These are phyloP conservation scores for Sebastiscus tertius DNA, from an alignment of 2,797 vertebrate species.

Conservation along the genomic window DNA sequence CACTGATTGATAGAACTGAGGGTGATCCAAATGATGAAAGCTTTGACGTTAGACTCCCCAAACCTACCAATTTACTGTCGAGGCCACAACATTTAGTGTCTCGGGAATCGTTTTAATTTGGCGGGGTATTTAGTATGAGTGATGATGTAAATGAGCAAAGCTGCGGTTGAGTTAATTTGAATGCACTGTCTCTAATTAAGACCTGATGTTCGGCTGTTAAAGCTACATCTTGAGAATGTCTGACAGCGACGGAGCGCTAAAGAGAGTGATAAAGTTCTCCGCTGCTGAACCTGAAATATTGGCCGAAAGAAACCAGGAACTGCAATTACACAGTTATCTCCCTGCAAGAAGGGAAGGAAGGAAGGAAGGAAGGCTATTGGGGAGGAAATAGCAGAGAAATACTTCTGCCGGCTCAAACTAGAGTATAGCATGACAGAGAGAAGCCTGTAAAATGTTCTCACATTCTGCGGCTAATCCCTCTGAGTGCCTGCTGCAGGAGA, in stretches of 20 bases:
- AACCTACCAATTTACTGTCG: neutral
- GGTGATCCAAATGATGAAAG: neutral
- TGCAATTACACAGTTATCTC: neutral
- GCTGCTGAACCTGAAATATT: conserved; percentile 2
- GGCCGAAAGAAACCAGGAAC: neutral
- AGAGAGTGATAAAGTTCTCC: neutral
- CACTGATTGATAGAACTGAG: neutral
- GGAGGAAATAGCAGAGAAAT: neutral
- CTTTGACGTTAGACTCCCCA: neutral
- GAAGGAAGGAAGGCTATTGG: neutral
- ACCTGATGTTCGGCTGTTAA: conserved; percentile 7
- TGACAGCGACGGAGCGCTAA: neutral
- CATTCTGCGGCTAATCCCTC: neutral
- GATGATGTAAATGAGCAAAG: conserved; percentile 17
- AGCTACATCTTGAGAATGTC: neutral
- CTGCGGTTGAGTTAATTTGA: conserved; percentile 16
- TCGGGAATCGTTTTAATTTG: conserved; percentile 1
- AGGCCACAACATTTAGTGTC: neutral
- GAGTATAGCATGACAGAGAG: neutral
- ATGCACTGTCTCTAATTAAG: conserved; percentile 4
- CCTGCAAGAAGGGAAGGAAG: neutral
- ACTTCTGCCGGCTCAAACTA: neutral
- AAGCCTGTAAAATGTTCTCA: conserved; percentile 3
- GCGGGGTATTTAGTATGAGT: neutral
- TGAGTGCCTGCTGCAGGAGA: neutral